Conservation (phyloP, 2,888 invertebrate species). For the Phoronis australis region DNA sequence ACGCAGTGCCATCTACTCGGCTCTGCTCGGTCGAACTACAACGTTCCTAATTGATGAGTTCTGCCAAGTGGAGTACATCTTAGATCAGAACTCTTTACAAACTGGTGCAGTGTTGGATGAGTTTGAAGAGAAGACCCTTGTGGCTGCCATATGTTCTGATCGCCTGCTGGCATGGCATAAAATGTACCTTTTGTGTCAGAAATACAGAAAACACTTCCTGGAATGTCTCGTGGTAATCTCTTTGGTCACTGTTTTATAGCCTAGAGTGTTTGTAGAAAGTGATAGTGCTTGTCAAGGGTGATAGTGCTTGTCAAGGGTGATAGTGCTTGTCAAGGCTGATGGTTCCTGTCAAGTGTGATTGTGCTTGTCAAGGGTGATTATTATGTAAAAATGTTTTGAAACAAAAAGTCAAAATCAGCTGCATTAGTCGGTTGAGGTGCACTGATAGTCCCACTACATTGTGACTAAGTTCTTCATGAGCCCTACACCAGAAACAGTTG, state of each 20-base stretch:
- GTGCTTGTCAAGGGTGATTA: too few species aligned
- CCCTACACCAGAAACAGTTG: too few species aligned
- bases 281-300: too few species aligned
- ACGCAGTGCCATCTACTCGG: constrained; percentile 24
- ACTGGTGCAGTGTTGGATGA: background rate
- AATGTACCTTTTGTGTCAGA: constrained; percentile 24
- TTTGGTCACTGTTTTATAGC: background rate
- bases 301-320: too few species aligned
- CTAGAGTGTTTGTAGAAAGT: too few species aligned
- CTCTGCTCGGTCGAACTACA: constrained; percentile 24
- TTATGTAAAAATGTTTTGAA: too few species aligned
- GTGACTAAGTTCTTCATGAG: too few species aligned
- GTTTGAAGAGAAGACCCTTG: background rate
- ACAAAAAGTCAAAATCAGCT: too few species aligned
- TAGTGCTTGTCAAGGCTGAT: too few species aligned
- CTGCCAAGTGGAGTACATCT: constrained; percentile 21
- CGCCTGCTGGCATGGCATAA: constrained; percentile 27
- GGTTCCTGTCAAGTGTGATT: too few species aligned
- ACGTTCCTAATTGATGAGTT: constrained; percentile 31
- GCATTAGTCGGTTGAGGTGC: too few species aligned
- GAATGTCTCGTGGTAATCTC: constrained; percentile 31
- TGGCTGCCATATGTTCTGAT: constrained; percentile 14
- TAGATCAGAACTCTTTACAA: background rate
- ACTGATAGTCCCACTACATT: too few species aligned
- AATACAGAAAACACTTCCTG: constrained; percentile 33